Conservation (phyloP, 1,140 invertebrate genomes). For the Ridgeia piscesae region DNA sequence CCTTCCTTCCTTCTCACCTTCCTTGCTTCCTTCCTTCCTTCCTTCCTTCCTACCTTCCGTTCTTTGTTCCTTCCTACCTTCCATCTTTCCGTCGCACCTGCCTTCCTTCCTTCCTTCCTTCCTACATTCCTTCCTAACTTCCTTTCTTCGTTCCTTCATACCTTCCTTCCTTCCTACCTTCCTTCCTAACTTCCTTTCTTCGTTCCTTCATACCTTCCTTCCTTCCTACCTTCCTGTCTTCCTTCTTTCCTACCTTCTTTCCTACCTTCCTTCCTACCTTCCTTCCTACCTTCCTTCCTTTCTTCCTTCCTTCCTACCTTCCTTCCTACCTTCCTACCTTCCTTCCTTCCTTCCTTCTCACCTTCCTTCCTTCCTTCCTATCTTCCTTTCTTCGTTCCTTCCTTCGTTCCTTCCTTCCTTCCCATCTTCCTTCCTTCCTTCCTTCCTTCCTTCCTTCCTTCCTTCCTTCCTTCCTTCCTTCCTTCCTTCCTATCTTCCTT, state of each 20-base stretch:
- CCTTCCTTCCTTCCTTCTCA: slow-evolving; percentile 22
- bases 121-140: too few relatives aligned
- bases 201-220: too few relatives aligned
- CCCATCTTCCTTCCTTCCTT: too few relatives aligned
- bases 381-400: slow-evolving; percentile 16
- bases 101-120: neutral
- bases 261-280: slow-evolving; percentile 21
- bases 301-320: slow-evolving; percentile 23
- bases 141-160: neutral
- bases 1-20: too few relatives aligned
- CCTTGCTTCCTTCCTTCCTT: too few relatives aligned
- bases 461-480: too few relatives aligned
- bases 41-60: too few relatives aligned
- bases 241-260: slow-evolving; percentile 14
- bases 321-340: slow-evolving; percentile 23
- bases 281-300: slow-evolving; percentile 25
- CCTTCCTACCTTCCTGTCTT: slow-evolving; percentile 9
- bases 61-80: too few relatives aligned
- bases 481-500: too few relatives aligned
- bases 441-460: too few relatives aligned
- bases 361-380: slow-evolving; percentile 18
- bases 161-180: neutral
- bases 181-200: neutral
- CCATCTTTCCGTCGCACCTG: too few relatives aligned
- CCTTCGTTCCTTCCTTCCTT: too few relatives aligned